phyloP scores from a whole-genome alignment of 1,140 invertebrate genomes.

The Temnothorax nylanderi region DNA sequence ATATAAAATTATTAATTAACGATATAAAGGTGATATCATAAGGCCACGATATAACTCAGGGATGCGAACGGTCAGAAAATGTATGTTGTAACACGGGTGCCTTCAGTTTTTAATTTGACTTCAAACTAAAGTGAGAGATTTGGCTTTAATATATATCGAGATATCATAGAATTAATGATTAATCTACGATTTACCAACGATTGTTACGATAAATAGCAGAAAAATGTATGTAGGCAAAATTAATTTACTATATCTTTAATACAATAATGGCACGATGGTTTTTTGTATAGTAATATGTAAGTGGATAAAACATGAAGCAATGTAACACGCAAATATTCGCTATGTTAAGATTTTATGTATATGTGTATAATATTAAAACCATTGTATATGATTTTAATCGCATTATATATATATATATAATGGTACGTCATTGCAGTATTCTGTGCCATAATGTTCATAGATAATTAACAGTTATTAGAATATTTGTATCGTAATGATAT shows the following conservation, averaged over 20 bases:
- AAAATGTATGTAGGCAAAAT: neutral
- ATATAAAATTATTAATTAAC: slow-evolving; percentile 26
- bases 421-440: neutral
- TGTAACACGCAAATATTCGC: neutral
- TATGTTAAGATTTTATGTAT: neutral
- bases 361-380: neutral
- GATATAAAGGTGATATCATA: slow-evolving; percentile 27
- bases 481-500: neutral
- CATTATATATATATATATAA: neutral
- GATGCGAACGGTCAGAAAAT: slow-evolving; percentile 39
- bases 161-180: neutral
- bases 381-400: no score
- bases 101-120: slow-evolving; percentile 33
- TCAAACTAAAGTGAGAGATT: slow-evolving; percentile 1
- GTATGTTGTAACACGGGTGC: slow-evolving; percentile 12
- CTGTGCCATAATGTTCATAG: neutral
- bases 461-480: neutral
- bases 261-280: neutral
- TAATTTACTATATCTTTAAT: neutral
- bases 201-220: neutral
- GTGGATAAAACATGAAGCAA: neutral
- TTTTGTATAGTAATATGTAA: neutral
- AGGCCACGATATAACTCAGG: slow-evolving; percentile 32
- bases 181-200: neutral
- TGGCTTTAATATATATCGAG: slow-evolving; percentile 22